A percentile compares a stretch with the other conserved stretches of the same genome.
These are phyloP conservation scores for Chloroclysta siterata DNA, from an alignment of 2,888 invertebrate genomes.

Conservation along the genomic window DNA sequence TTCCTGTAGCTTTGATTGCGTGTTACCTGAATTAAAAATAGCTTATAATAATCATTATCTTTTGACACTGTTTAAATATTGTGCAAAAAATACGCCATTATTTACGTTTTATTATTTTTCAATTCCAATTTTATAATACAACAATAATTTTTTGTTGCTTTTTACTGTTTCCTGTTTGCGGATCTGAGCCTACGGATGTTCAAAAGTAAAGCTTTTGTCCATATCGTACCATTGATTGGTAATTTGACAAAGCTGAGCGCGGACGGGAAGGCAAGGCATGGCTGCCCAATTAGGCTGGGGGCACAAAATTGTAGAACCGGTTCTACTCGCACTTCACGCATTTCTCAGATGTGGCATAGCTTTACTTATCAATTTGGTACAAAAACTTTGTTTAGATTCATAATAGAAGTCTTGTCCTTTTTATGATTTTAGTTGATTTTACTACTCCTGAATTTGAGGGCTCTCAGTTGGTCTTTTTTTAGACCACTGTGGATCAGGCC, in stretches of 20 bases:
- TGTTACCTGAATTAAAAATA: not conserved
- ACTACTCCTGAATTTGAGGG: no score
- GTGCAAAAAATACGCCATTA: no score
- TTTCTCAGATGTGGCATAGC: slow-evolving; percentile 14
- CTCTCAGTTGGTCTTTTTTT: no score
- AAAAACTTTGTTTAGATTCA: not conserved
- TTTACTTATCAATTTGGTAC: slow-evolving; percentile 6
- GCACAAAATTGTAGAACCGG: slow-evolving; percentile 29
- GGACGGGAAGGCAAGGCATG: slow-evolving; percentile 11
- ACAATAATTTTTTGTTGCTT: no score
- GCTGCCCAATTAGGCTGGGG: slow-evolving; percentile 21
- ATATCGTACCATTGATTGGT: not conserved
- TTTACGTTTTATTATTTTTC: no score
- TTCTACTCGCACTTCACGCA: slow-evolving; percentile 27
- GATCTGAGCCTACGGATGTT: no score
- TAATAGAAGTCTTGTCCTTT: not conserved
- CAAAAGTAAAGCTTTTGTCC: no score
- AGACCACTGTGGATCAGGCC: no score
- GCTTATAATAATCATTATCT: not conserved
- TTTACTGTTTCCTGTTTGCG: no score
- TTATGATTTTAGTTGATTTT: no score
- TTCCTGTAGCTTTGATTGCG: not conserved
- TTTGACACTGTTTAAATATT: no score
- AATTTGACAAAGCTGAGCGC: not conserved
- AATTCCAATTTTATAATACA: no score